A percentile compares a stretch with the other conserved stretches of the same genome.
phyloP scores from a whole-genome alignment of 2,113 vertebrate genomes.

The Symphodus melops region DNA sequence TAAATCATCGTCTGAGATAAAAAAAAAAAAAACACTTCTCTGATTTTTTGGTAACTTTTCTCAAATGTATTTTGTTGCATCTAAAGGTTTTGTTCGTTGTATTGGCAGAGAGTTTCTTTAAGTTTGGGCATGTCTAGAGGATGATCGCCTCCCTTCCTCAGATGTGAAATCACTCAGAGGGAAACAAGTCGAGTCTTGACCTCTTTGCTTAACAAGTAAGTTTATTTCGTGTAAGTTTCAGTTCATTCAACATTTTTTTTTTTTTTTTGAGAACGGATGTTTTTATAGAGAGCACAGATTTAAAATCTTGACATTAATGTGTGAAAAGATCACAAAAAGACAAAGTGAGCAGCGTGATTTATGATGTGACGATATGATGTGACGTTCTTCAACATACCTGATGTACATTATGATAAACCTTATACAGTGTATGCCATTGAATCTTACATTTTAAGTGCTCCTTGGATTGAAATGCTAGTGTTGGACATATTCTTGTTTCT shows the following conservation, averaged over 20 bases:
- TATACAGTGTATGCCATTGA: too few relatives aligned
- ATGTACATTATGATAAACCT: too few relatives aligned
- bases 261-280: not conserved
- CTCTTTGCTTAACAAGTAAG: not conserved
- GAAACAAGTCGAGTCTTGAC: constrained; percentile 33
- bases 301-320: not conserved
- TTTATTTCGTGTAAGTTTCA: not conserved
- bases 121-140: not conserved
- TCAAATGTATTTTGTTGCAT: not conserved
- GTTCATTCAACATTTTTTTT: not conserved
- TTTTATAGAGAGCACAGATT: not conserved
- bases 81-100: not conserved
- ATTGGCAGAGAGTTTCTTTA: not conserved
- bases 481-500: too few relatives aligned
- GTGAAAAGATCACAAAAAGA: not conserved
- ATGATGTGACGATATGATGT: too few relatives aligned
- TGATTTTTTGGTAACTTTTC: not conserved
- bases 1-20: constrained; percentile 21
- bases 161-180: constrained; percentile 3
- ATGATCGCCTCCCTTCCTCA: constrained; percentile 5
- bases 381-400: too few relatives aligned
- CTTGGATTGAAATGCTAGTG: too few relatives aligned
- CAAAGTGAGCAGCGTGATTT: not conserved
- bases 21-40: constrained; percentile 4
- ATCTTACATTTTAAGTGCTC: too few relatives aligned